Percentiles rank a stretch among this genome's conserved stretches.
Evolutionary conservation across 2,888 invertebrate genomes (phyloP).

Genomic region (Metacarcinus magister): DNA sequence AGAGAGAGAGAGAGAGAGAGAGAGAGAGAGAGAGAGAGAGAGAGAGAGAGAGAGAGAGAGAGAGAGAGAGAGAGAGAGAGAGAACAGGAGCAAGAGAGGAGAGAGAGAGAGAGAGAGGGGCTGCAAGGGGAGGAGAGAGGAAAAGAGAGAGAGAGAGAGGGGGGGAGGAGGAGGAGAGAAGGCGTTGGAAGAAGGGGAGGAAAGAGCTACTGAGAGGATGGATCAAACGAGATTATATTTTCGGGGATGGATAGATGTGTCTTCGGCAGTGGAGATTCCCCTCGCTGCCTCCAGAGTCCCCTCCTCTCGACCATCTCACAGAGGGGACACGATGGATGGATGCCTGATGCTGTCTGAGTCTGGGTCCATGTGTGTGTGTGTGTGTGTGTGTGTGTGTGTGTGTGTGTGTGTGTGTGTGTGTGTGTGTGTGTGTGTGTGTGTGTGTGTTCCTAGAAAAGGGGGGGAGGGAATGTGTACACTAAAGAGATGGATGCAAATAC

Average conservation of each 20-base stretch:
- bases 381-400: constrained; percentile 20
- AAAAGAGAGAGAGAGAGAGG: not conserved
- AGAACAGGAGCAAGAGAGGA: not conserved
- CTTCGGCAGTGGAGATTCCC: constrained; percentile 38
- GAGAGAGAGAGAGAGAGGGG: not conserved
- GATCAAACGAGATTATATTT: constrained; percentile 47
- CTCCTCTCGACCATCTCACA: not conserved
- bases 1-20: constrained; percentile 65
- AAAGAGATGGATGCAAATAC: not conserved
- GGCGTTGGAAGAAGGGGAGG: not conserved
- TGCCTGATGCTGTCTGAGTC: too few relatives aligned
- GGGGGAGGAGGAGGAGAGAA: not conserved
- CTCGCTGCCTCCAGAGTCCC: not conserved
- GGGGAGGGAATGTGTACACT: not conserved
- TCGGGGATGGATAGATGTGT: not conserved
- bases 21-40: constrained; percentile 68
- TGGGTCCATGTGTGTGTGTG: not conserved
- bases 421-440: constrained; percentile 26
- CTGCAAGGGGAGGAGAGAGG: not conserved
- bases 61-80: constrained; percentile 67
- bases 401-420: constrained; percentile 3
- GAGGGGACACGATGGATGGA: constrained; percentile 11
- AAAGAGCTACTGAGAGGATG: constrained; percentile 33
- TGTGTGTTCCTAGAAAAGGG: not conserved
- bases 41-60: constrained; percentile 69